phyloP scores from a whole-genome alignment of 1,140 invertebrate genomes.

The Scylla paramamosain region DNA sequence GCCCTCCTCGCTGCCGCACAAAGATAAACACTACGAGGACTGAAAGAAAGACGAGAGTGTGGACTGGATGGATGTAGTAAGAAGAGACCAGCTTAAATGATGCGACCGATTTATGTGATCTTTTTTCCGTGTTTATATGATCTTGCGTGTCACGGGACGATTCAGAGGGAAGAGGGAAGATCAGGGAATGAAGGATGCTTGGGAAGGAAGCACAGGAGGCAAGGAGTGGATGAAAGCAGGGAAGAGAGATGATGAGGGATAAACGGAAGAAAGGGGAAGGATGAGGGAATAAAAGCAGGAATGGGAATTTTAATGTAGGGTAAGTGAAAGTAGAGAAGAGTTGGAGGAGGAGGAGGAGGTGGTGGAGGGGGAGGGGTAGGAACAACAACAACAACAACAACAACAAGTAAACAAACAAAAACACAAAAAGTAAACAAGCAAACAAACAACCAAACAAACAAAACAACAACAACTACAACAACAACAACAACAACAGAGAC shows the following conservation, averaged over 20 bases:
- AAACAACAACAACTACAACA: too few relatives aligned
- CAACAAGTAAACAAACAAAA: too few relatives aligned
- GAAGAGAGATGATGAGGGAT: neutral
- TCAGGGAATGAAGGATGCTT: neutral
- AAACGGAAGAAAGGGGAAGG: neutral
- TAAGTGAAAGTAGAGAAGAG: neutral
- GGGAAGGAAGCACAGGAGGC: neutral
- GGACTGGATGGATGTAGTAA: too few relatives aligned
- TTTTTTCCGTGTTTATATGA: too few relatives aligned
- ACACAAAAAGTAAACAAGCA: too few relatives aligned
- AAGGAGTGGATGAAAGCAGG: neutral
- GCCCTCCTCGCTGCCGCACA: neutral
- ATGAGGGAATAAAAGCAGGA: neutral
- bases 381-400: neutral
- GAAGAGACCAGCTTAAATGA: too few relatives aligned
- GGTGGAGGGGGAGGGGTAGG: neutral
- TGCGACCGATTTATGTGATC: too few relatives aligned
- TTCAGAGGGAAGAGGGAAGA: neutral
- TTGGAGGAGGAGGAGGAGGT: neutral
- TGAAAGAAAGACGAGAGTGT: neutral
- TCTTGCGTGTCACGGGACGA: too few relatives aligned
- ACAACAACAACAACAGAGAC: too few relatives aligned
- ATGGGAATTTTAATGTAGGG: neutral
- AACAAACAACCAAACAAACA: too few relatives aligned
- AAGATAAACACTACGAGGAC: neutral